Percentiles rank a stretch among this genome's conserved stretches.
Conservation (phyloP, 2,888 invertebrate genomes). For the Lycocerus yunnanus region DNA sequence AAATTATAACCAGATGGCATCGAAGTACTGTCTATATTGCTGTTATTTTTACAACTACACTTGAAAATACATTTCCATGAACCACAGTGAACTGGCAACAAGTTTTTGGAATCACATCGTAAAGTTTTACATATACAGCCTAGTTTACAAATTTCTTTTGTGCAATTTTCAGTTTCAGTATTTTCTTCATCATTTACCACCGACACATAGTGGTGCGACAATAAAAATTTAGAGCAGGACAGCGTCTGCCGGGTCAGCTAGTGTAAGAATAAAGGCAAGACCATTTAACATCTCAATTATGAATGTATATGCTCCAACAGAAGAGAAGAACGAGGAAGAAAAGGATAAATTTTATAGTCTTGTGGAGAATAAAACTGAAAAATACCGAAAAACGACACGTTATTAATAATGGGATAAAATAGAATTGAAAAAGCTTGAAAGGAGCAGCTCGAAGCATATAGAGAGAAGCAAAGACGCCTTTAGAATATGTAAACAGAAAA, state of each 20-base stretch:
- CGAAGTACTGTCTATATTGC: slow-evolving; percentile 36
- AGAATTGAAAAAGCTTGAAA: no score
- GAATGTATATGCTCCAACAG: no score
- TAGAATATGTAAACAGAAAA: no score
- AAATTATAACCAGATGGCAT: slow-evolving; percentile 45
- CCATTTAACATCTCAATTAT: no score
- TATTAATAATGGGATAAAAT: no score
- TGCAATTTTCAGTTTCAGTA: slow-evolving; percentile 53
- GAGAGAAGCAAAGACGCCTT: no score
- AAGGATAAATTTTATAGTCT: no score
- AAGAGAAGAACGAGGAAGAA: no score
- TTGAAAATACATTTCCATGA: slow-evolving; percentile 64
- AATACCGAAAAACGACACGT: no score
- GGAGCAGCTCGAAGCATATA: no score
- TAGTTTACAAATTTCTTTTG: slow-evolving; percentile 62
- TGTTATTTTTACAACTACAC: slow-evolving; percentile 56
- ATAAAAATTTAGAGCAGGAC: slow-evolving; percentile 54
- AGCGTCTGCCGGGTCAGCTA: not conserved
- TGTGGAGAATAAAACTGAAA: no score
- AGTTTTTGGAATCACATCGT: slow-evolving; percentile 48
- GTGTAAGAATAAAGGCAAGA: no score
- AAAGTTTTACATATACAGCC: slow-evolving; percentile 73
- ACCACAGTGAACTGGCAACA: slow-evolving; percentile 64
- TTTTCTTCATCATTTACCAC: slow-evolving; percentile 49
- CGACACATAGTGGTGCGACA: slow-evolving; percentile 70